These are phyloP conservation scores for Chelidonichthys spinosus DNA, from an alignment of 2,797 vertebrate species.

Conservation along the genomic window DNA sequence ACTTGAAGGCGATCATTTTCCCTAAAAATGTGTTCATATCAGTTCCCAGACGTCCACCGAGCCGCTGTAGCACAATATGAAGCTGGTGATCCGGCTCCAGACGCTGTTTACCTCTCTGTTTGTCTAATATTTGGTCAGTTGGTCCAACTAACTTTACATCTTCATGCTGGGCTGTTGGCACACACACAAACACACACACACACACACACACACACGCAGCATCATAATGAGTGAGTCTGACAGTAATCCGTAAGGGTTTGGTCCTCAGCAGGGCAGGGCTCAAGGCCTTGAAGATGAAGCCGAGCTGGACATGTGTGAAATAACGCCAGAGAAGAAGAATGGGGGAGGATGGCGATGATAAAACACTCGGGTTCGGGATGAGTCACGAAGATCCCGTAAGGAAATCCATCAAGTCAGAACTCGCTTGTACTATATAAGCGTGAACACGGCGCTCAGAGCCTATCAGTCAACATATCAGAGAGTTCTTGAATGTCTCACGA, in stretches of 20 bases:
- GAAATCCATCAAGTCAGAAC: not conserved
- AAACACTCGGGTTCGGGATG: slow-evolving; percentile 14
- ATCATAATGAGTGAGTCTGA: slow-evolving; percentile 42
- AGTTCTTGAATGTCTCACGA: slow-evolving; percentile 70
- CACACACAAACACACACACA: slow-evolving; percentile 22
- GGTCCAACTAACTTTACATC: slow-evolving; percentile 31
- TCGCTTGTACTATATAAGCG: not conserved
- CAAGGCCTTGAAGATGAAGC: slow-evolving; percentile 36
- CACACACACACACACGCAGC: slow-evolving; percentile 26
- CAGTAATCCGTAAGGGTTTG: slow-evolving; percentile 51
- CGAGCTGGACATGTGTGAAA: slow-evolving; percentile 34
- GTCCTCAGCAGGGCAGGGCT: slow-evolving; percentile 46
- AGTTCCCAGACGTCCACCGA: not conserved
- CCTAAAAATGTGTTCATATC: slow-evolving; percentile 4
- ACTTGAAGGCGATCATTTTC: not conserved
- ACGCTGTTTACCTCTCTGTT: slow-evolving; percentile 54
- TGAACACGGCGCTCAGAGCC: not conserved
- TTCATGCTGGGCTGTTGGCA: slow-evolving; percentile 19
- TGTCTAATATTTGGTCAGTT: slow-evolving; percentile 49
- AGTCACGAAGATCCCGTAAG: slow-evolving; percentile 12
- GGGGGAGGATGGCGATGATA: slow-evolving; percentile 23
- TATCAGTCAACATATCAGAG: slow-evolving; percentile 20
- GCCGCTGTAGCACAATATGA: slow-evolving; percentile 9
- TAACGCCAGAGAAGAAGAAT: slow-evolving; percentile 38
- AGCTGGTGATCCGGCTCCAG: slow-evolving; percentile 45